Evolutionary conservation across 1,140 invertebrate species (phyloP), one percentile per base, ranked within the genome.

Genomic region (Lepidurus packardi): DNA sequence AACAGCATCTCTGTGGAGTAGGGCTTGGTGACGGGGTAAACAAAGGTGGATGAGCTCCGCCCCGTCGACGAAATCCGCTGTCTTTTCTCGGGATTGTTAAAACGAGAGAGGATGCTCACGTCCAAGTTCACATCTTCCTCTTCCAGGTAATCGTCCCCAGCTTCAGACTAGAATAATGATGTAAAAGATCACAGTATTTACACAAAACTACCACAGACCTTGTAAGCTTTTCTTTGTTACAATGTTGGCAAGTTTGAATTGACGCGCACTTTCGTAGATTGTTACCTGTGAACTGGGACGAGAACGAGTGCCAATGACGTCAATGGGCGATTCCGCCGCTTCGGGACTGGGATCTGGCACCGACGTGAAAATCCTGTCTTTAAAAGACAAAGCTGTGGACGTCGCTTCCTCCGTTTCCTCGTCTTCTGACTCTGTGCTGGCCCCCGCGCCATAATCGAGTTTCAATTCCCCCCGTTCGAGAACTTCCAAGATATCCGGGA

Each of bases 391-490:
- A 74, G 81, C 80, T 77, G 79, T 73, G 41, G 78, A 82, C 81
- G 80, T 82, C 81, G 85, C 85, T 16, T 84, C 84, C 7, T 85
- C 86, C 65, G 85, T 85, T 77, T 85, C 85, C 78, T 87, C 87
- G 76, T 87, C 86, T 73, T 86, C 86, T 81, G 86, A 86, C 25
- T 85, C 85, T 73, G 85, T 86, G 75, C 84, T 86, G 79, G 85
- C 85, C 83, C 83, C 79, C 84, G 84, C 53, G 81, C 81, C 76
- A 81, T 85, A 85, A 44, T 86, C 86, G 81, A 86, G 92, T 81
- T 94, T 94, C 90, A 95, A 91, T 83, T 95, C 93, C 0, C 94
- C 93, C 3, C 92, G 87, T 84, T 95, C 93, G 13, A 95, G 82
- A 0, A 91, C 87, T 82, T 94, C 93, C 65, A 42, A 82, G 79